phyloP scores from a whole-genome alignment of 30 jellyfish, hydroid and myxozoan genomes.

The Sanderia malayensis region DNA sequence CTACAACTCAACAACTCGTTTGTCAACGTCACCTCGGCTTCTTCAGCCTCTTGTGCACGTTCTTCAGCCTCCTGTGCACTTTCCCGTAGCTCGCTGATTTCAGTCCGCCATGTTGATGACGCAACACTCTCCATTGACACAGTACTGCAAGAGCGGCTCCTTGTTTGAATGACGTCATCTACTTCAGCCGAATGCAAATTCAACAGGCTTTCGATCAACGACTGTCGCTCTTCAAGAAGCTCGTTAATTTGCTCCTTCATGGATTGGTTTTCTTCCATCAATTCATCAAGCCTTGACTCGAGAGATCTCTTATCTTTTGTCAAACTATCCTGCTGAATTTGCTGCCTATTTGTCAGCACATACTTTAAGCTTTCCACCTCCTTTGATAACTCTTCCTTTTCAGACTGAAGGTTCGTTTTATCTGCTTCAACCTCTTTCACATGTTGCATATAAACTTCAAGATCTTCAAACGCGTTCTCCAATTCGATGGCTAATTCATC shows the following conservation, averaged over 20 bases:
- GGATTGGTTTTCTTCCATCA: slow-evolving; percentile 45
- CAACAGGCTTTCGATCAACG: slow-evolving; percentile 74
- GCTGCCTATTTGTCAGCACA: slow-evolving; percentile 79
- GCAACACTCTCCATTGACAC: slow-evolving; percentile 69
- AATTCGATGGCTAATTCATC: slow-evolving; percentile 77
- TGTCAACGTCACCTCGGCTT: slow-evolving; percentile 45
- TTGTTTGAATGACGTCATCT: slow-evolving; percentile 77
- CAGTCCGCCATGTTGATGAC: slow-evolving; percentile 56
- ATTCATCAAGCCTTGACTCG: slow-evolving; percentile 56
- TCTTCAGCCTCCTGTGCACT: slow-evolving; percentile 69
- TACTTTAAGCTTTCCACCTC: slow-evolving; percentile 78
- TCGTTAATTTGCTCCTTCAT: slow-evolving; percentile 65
- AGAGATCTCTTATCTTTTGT: slow-evolving; percentile 53
- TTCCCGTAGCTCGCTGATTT: slow-evolving; percentile 50
- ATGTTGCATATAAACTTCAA: slow-evolving; percentile 82
- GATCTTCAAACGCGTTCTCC: slow-evolving; percentile 83
- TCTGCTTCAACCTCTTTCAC: slow-evolving; percentile 74
- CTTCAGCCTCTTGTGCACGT: slow-evolving; percentile 69
- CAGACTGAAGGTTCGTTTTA: slow-evolving; percentile 14
- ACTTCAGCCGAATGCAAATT: slow-evolving; percentile 84
- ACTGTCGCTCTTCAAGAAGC: slow-evolving; percentile 78
- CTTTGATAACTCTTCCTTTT: slow-evolving; percentile 71
- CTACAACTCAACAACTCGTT: slow-evolving; percentile 31
- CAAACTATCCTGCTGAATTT: slow-evolving; percentile 58
- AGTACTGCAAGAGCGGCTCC: slow-evolving; percentile 76